Evolutionary conservation across 92 coral and sea anemone genomes (phyloP).

Genomic region (Anthopleura xanthogrammica): DNA sequence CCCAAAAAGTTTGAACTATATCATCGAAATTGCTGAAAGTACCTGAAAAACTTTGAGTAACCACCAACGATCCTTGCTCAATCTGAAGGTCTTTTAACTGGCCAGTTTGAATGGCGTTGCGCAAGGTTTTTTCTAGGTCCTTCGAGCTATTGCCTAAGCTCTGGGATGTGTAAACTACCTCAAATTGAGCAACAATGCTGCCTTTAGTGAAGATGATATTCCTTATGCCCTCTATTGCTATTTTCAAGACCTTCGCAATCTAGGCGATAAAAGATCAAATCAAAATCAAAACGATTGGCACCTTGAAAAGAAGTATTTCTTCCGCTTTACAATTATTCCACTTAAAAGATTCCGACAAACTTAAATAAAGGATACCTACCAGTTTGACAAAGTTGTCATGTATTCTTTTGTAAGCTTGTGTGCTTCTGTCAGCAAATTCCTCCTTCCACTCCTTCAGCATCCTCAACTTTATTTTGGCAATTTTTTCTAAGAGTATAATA

Average conservation of each 20-base stretch:
- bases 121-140: conserved; percentile 24
- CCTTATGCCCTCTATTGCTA: neutral
- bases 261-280: neutral
- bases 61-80: conserved; percentile 22
- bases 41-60: conserved; percentile 15
- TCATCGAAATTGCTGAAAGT: neutral
- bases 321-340: too few species aligned
- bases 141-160: neutral
- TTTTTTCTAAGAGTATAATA: too few species aligned
- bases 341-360: too few species aligned
- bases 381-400: too few species aligned
- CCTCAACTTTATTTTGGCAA: too few species aligned
- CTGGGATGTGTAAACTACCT: neutral
- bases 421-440: too few species aligned
- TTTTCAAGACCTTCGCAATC: conserved; percentile 1
- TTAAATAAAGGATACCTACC: too few species aligned
- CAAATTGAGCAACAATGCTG: conserved; percentile 13
- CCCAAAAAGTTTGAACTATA: too few species aligned
- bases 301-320: too few species aligned
- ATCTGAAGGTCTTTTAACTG: conserved; percentile 17
- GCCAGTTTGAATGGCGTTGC: conserved; percentile 31
- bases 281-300: neutral
- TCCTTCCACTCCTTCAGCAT: too few species aligned
- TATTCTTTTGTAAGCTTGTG: too few species aligned
- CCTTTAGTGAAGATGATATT: conserved; percentile 17